phyloP scores from a whole-genome alignment of 2,888 invertebrate genomes.

The Gymnosoma rotundatum region DNA sequence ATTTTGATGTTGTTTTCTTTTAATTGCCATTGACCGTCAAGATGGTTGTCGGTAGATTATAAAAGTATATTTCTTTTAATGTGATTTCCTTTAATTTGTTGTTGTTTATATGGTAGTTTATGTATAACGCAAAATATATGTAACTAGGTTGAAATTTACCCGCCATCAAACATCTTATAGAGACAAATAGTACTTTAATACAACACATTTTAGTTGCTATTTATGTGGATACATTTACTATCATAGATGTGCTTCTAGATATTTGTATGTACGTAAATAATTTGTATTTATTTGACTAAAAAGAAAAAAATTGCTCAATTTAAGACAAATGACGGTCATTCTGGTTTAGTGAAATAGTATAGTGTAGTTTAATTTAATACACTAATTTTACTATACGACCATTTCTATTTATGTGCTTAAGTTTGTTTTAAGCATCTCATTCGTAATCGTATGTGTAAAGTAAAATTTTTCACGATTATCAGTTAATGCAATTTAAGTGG shows the following conservation, averaged over 20 bases:
- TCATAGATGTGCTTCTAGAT: conserved; percentile 1
- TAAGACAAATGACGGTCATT: conserved; percentile 69
- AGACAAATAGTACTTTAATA: conserved; percentile 32
- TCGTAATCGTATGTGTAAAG: conserved; percentile 41
- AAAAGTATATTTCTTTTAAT: conserved; percentile 58
- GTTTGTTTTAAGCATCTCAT: conserved; percentile 34
- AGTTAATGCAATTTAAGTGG: conserved; percentile 56
- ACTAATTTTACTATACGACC: neutral
- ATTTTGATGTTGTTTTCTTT: conserved; percentile 18
- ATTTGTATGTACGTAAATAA: neutral
- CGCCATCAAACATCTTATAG: conserved; percentile 36
- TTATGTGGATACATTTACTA: conserved; percentile 4
- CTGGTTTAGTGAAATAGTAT: conserved; percentile 48
- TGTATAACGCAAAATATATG: conserved; percentile 41
- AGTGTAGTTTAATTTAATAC: conserved; percentile 50
- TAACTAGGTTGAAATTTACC: conserved; percentile 67
- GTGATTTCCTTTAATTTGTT: conserved; percentile 64
- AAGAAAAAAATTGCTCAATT: conserved; percentile 18
- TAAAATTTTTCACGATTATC: conserved; percentile 22
- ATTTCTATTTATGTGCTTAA: conserved; percentile 12
- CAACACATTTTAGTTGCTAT: neutral
- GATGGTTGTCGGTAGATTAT: conserved; percentile 60
- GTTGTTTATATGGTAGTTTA: neutral
- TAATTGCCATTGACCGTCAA: conserved; percentile 72
- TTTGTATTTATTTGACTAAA: conserved; percentile 25